Conservation (phyloP, 2,113 vertebrate species). For the Dromiciops gliroides region DNA sequence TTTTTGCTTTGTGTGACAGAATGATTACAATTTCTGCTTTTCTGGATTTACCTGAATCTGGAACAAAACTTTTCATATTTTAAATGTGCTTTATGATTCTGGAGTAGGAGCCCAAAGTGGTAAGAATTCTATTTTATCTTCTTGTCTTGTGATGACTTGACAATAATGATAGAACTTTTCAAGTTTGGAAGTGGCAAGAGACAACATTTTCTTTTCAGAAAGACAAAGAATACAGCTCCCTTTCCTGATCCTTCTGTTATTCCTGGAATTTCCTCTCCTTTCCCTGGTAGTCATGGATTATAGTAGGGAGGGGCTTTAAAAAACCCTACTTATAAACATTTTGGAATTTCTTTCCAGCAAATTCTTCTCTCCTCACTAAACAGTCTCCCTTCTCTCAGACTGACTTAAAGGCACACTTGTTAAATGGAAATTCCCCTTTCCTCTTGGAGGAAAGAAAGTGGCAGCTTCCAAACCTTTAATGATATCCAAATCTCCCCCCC, state of each 20-base stretch:
- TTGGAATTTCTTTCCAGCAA: background rate
- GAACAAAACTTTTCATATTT: background rate
- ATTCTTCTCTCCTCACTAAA: background rate
- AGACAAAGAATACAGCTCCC: background rate
- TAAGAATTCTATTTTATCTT: background rate
- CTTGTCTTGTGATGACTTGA: background rate
- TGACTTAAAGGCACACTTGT: background rate
- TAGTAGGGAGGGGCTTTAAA: background rate
- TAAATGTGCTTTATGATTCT: background rate
- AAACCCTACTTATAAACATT: background rate
- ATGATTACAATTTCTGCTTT: background rate
- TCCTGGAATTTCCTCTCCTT: constrained; percentile 2
- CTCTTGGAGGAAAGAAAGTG: background rate
- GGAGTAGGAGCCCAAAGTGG: background rate
- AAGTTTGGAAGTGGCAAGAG: background rate
- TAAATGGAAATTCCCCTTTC: background rate
- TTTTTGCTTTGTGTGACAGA: background rate
- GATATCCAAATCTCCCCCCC: background rate
- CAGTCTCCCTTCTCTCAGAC: background rate
- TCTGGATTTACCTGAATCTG: background rate
- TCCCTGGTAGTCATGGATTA: background rate
- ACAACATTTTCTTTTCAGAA: background rate
- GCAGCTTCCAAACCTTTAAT: background rate
- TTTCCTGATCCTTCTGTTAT: background rate
- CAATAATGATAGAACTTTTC: background rate